These are phyloP conservation scores for Charina bottae DNA, from an alignment of 2,113 vertebrate genomes.

Conservation along the genomic window DNA sequence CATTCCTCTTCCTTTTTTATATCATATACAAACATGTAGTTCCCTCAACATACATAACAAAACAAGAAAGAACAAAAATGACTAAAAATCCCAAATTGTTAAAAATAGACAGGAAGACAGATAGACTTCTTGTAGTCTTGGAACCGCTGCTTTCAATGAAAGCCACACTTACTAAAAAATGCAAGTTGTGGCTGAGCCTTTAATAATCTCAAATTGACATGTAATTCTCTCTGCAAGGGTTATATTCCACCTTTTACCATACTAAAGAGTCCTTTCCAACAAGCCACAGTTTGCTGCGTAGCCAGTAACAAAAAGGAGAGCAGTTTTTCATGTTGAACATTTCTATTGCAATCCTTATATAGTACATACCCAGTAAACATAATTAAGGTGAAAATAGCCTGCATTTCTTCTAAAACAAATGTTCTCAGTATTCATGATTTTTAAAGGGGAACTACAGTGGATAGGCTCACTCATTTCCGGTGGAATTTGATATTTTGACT, in stretches of 20 bases:
- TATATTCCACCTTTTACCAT: not conserved
- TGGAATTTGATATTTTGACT: not conserved
- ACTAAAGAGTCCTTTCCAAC: too few relatives aligned
- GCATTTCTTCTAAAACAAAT: not conserved
- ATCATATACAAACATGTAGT: not conserved
- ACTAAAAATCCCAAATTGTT: not conserved
- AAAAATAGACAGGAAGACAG: not conserved
- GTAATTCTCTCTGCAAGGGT: not conserved
- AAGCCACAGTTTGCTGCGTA: too few relatives aligned
- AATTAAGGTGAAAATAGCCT: not conserved
- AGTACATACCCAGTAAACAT: not conserved
- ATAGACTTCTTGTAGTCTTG: not conserved
- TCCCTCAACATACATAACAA: not conserved
- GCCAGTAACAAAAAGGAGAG: not conserved
- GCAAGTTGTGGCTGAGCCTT: not conserved
- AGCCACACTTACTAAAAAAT: not conserved
- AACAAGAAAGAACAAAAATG: not conserved
- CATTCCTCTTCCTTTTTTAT: not conserved
- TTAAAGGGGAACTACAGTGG: not conserved
- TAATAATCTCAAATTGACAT: not conserved
- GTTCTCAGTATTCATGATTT: not conserved
- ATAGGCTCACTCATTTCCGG: not conserved
- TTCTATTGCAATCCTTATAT: not conserved
- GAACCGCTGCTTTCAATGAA: not conserved
- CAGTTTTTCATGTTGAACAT: not conserved